phyloP scores from a whole-genome alignment of 1,140 invertebrate genomes.

The Psilanteris sp. region DNA sequence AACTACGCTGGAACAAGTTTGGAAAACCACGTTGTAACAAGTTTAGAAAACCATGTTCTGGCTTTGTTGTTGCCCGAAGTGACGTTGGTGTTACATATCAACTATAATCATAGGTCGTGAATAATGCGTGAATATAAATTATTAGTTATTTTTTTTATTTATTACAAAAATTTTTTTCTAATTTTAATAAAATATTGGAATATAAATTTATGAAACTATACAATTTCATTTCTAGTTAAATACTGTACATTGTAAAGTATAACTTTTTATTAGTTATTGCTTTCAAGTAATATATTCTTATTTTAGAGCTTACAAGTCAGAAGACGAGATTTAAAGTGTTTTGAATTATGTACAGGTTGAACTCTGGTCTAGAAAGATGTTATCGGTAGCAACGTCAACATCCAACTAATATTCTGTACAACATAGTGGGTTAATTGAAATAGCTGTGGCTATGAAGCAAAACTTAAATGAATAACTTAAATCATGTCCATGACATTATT shows the following conservation, averaged over 20 bases:
- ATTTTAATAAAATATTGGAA: too few relatives aligned
- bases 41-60: too few relatives aligned
- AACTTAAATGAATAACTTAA: slow-evolving; percentile 70
- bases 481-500: slow-evolving; percentile 64
- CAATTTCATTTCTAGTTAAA: too few relatives aligned
- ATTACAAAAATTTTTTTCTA: too few relatives aligned
- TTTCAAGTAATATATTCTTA: slow-evolving; percentile 63
- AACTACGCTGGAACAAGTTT: too few relatives aligned
- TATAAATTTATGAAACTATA: too few relatives aligned
- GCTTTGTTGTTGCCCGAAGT: too few relatives aligned
- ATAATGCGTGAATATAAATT: too few relatives aligned
- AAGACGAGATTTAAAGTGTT: slow-evolving; percentile 69
- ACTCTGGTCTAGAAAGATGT: slow-evolving; percentile 70
- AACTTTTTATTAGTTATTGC: slow-evolving; percentile 56
- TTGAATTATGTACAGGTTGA: slow-evolving; percentile 73
- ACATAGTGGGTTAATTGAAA: slow-evolving; percentile 76
- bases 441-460: slow-evolving; percentile 64
- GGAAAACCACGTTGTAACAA: too few relatives aligned
- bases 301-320: slow-evolving; percentile 49
- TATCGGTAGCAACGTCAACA: slow-evolving; percentile 77
- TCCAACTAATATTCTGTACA: slow-evolving; percentile 78
- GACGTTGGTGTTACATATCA: too few relatives aligned
- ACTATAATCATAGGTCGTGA: too few relatives aligned
- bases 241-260: slow-evolving; percentile 53
- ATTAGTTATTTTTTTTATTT: too few relatives aligned